A percentile compares a stretch with the other conserved stretches of the same genome.
These are phyloP conservation scores for Triplophysa rosa DNA, from an alignment of 2,113 vertebrate species.

Conservation along the genomic window DNA sequence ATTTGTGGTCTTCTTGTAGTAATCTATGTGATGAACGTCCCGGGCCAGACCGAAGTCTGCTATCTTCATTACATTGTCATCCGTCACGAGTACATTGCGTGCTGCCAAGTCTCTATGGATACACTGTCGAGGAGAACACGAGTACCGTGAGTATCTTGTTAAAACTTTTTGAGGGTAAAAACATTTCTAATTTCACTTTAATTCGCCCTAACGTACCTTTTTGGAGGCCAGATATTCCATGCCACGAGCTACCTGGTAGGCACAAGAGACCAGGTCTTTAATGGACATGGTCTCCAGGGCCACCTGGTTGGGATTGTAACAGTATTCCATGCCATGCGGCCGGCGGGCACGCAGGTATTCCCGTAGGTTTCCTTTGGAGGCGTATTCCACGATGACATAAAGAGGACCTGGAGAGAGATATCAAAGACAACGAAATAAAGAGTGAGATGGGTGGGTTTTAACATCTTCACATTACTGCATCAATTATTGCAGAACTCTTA, in stretches of 20 bases:
- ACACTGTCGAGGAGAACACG: constrained; percentile 73
- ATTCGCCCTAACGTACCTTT: constrained; percentile 77
- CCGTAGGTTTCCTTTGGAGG: constrained; percentile 93
- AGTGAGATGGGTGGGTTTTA: neutral
- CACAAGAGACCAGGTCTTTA: constrained; percentile 95
- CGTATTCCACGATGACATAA: constrained; percentile 95
- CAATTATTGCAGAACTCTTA: constrained; percentile 63
- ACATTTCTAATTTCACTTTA: neutral
- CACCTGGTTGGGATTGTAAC: constrained; percentile 88
- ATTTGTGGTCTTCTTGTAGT: constrained; percentile 98
- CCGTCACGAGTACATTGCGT: constrained; percentile 94
- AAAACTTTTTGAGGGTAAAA: neutral
- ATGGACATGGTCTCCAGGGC: constrained; percentile 92
- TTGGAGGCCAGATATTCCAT: constrained; percentile 98
- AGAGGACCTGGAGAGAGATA: constrained; percentile 79
- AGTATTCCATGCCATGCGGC: constrained; percentile 95
- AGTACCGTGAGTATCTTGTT: neutral
- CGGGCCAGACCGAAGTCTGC: constrained; percentile 95
- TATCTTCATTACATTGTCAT: constrained; percentile 98
- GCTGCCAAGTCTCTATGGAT: constrained; percentile 97
- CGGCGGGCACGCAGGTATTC: constrained; percentile 93
- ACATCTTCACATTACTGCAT: neutral
- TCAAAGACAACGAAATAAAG: neutral
- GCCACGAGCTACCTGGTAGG: constrained; percentile 94
- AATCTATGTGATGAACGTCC: constrained; percentile 98